These are phyloP conservation scores for Sceliomorpha sp. DNA, from an alignment of 2,888 invertebrate species.

Conservation along the genomic window DNA sequence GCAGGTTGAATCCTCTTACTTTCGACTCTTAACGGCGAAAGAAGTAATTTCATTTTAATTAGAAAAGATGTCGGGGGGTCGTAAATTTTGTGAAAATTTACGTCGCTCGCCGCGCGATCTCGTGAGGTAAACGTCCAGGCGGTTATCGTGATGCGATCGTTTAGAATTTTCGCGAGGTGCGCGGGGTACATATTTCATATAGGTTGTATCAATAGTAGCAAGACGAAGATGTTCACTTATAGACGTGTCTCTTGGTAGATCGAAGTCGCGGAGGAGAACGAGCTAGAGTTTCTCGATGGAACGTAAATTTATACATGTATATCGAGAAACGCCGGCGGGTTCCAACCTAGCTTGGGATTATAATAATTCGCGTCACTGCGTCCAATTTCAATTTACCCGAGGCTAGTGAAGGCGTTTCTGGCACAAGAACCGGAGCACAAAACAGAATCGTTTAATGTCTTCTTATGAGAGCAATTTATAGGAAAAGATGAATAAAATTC, in stretches of 20 bases:
- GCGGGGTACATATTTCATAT: slow-evolving; percentile 9
- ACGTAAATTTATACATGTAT: slow-evolving; percentile 46
- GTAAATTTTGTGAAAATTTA: neutral
- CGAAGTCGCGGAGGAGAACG: slow-evolving; percentile 16
- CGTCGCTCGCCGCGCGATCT: neutral
- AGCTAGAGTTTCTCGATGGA: slow-evolving; percentile 42
- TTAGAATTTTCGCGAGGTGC: slow-evolving; percentile 19
- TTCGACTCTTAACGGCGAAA: slow-evolving; percentile 10
- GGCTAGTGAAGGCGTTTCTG: slow-evolving; percentile 52
- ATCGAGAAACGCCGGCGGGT: slow-evolving; percentile 52
- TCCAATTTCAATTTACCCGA: slow-evolving; percentile 74
- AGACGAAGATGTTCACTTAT: slow-evolving; percentile 35
- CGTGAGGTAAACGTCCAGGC: neutral
- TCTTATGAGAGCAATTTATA: slow-evolving; percentile 38
- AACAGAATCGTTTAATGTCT: slow-evolving; percentile 49
- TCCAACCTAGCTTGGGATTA: slow-evolving; percentile 66
- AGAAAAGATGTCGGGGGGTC: slow-evolving; percentile 8
- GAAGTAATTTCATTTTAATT: slow-evolving; percentile 21
- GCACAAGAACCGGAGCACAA: slow-evolving; percentile 37
- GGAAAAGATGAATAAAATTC: slow-evolving; percentile 19
- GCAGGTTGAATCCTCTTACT: slow-evolving; percentile 1
- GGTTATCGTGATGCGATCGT: neutral
- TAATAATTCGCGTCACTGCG: slow-evolving; percentile 77
- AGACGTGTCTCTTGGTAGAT: slow-evolving; percentile 33
- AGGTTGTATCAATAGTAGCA: slow-evolving; percentile 29